phyloP scores from a whole-genome alignment of 1,140 invertebrate species.

The Procambarus virginalis region DNA sequence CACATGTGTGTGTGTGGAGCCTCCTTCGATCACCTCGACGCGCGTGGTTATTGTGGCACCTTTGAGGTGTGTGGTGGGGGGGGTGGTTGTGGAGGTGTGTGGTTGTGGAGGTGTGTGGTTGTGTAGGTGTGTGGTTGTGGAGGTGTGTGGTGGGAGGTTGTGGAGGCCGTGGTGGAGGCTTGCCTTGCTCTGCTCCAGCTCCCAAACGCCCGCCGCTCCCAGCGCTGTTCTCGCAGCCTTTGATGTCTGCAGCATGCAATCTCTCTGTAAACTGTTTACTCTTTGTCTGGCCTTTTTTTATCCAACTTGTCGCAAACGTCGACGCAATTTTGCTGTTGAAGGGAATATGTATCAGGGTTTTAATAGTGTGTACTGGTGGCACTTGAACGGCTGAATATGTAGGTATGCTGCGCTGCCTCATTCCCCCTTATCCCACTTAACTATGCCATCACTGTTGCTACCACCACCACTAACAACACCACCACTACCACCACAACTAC shows the following conservation, averaged over 20 bases:
- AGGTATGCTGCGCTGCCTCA: background rate
- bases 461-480: too few species aligned
- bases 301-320: background rate
- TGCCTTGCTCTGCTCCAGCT: background rate
- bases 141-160: background rate
- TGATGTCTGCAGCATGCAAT: background rate
- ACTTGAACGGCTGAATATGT: background rate
- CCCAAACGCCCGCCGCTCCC: background rate
- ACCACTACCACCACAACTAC: too few species aligned
- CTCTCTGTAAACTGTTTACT: background rate
- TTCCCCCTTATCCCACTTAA: background rate
- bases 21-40: too few species aligned
- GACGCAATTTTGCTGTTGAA: background rate
- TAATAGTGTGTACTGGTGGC: background rate
- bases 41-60: too few species aligned
- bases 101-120: background rate
- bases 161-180: background rate
- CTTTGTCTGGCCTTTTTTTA: too few species aligned
- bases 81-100: background rate
- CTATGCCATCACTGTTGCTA: too few species aligned
- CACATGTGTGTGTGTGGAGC: too few species aligned
- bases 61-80: background rate
- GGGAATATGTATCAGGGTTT: background rate
- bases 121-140: too few species aligned
- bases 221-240: background rate